Evolutionary conservation across 1,140 invertebrate species (phyloP).

Genomic region (Drosophila jambulina): DNA sequence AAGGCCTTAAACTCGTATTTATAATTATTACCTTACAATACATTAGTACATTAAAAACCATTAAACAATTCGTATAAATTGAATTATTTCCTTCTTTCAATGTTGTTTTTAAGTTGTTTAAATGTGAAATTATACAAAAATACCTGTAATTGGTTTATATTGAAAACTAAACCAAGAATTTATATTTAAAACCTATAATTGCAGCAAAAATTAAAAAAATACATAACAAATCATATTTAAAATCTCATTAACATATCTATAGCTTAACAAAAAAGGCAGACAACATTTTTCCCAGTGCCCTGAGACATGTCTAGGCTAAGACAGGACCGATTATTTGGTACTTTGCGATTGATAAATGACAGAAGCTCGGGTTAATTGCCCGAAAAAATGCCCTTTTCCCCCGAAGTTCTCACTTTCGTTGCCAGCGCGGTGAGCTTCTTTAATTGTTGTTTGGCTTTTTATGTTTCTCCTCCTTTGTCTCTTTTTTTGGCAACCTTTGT

Average conservation of each 20-base stretch:
- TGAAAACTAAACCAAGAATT: neutral
- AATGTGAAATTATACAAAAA: too few species aligned
- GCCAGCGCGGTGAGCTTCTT: conserved; percentile 37
- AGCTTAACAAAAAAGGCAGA: too few species aligned
- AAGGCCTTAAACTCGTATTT: too few species aligned
- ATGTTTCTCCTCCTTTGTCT: neutral
- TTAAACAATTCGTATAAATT: too few species aligned
- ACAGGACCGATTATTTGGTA: conserved; percentile 62
- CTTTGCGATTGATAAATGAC: conserved; percentile 68
- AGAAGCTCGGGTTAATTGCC: conserved; percentile 55
- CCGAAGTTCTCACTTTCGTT: conserved; percentile 57
- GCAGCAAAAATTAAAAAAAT: neutral
- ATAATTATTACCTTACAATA: too few species aligned
- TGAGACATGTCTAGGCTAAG: conserved; percentile 31
- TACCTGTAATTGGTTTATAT: neutral
- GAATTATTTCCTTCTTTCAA: too few species aligned
- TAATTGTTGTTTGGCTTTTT: conserved; percentile 29
- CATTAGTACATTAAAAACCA: too few species aligned
- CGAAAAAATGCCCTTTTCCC: conserved; percentile 44
- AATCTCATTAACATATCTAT: neutral
- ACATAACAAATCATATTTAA: neutral
- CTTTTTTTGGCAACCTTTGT: conserved; percentile 60
- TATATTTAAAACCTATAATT: neutral
- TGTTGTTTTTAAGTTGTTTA: too few species aligned
- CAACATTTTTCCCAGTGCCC: conserved; percentile 11